Percentiles rank a stretch among this genome's conserved stretches.
phyloP scores from a whole-genome alignment of 30 jellyfish, hydroid and myxozoan genomes.

The Sanderia malayensis region DNA sequence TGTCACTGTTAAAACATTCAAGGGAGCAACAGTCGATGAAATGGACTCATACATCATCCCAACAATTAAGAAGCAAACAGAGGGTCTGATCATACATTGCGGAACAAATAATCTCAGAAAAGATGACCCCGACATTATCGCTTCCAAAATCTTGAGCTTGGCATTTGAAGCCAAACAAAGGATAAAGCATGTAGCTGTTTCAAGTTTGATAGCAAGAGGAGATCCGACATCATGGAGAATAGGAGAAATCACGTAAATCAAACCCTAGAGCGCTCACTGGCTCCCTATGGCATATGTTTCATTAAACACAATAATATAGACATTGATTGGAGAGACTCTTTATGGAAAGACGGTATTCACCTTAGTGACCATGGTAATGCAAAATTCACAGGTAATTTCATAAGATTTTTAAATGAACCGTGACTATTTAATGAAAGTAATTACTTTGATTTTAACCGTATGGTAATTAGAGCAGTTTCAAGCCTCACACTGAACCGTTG shows the following conservation, averaged over 20 bases:
- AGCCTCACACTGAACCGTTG: no score
- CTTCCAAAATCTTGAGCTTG: background rate
- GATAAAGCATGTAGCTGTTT: background rate
- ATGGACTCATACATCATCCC: conserved; percentile 1
- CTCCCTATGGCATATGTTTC: background rate
- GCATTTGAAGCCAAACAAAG: background rate
- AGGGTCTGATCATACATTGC: background rate
- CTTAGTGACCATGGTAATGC: no score
- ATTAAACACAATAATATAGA: background rate
- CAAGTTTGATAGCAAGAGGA: background rate
- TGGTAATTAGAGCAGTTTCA: no score
- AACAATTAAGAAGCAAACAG: background rate
- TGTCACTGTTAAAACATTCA: background rate
- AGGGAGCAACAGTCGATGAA: conserved; percentile 12
- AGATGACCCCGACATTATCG: background rate
- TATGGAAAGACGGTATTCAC: no score
- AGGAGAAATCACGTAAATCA: background rate
- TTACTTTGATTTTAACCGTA: no score
- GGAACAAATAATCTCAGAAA: background rate
- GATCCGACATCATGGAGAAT: background rate
- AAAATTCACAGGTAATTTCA: no score
- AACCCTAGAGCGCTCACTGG: background rate
- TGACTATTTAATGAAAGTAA: no score
- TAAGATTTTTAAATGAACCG: no score
- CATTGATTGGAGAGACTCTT: background rate